Base-by-base conservation (phyloP, 2,888 invertebrate species). In the Homarus gammarus region DNA sequence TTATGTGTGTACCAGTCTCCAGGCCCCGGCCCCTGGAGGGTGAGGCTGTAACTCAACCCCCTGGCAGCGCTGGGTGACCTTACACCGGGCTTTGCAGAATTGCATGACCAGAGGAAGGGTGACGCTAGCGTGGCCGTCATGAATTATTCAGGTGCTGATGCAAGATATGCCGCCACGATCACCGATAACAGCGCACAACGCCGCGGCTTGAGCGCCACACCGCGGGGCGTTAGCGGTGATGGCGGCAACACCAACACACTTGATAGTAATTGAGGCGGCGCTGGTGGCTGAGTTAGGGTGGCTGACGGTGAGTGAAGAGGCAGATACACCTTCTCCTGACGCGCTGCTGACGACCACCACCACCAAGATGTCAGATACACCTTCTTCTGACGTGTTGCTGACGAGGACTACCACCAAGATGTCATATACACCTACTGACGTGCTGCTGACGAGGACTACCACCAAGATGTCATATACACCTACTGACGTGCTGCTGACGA, bases 91-190 rank as follows among this genome's bases (percentile, higher is more conserved):
- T 22, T 22, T 15, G 72, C 27, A 36, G 84, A 73, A 84, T 84
- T 73, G 84, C 84, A 73, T 84, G 84, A 84, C 84, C 73, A 49
- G 22, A 36, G 73, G 84, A 51, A 84, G 84, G 83, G 51, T 84
- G 84, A 84, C 84, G 73, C 12, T 36, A 73, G 84, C 73, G n/a
- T 36, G 51, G 73, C 31, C 64, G 51, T n/a, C 72, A 73, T 84
- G 73, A 84, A 84, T 84, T 38, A 84, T 73, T 84, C 73, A 84
- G 33, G 73, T 56, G 38, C 51, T 73, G 84, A 84, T 73, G 73
- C 56, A 38, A 73, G 84, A 84, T 84, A 84, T 56, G 73, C 73
- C 36, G 33, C 83, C 73, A 27, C 73, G 84, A 84, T 73, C 73
- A 73, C 73, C 31, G 84, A 56, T 73, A 84, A 73, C 84, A 56